Evolutionary conservation across 2,113 vertebrate genomes (phyloP), one percentile per base, ranked within the genome.

Genomic region (Columbina picui): DNA sequence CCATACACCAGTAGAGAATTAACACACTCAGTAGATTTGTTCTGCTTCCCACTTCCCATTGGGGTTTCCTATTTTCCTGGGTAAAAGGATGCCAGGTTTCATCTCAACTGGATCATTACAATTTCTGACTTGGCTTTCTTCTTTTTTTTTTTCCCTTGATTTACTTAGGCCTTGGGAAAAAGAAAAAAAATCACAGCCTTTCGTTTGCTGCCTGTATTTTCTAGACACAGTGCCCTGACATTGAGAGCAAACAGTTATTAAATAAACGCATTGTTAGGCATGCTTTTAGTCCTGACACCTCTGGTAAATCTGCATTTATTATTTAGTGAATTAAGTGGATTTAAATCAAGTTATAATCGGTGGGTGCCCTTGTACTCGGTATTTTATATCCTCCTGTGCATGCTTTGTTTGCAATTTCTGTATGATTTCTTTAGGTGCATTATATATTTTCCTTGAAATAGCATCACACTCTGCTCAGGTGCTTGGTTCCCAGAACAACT

Each of bases 261-360:
- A 96, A 94, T 94, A 92, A 95, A 41, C 2, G 34, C 88, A 94
- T 97, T 96, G 96, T 96, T 95, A 81, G 94, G 93, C 87, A 94
- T 97, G 96, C 90, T 94, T 93, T 97, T 86, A 95, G 96, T 94
- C 90, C 90, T 96, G 93, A 95, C 93, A 96, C 79, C 88, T 86
- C 90, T 92, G 94, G 93, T 94, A 97, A 96, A 97, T 96, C 93
- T 95, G 92, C 92, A 95, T 96, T 93, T 94, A 90, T 96, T 96
- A 95, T 95, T 95, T 94, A 95, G 93, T 90, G 93, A 96, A 96
- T 95, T 96, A 97, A 93, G 94, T 82, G 92, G 86, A 57, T 96
- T 96, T 96, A 96, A 96, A 96, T 96, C 93, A 96, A 92, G 92
- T 92, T 95, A 73, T 94, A 96, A 96, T 96, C 60, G 13, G 88